These are phyloP conservation scores for Cactoblastis cactorum DNA, from an alignment of 2,888 invertebrate species.

Conservation along the genomic window DNA sequence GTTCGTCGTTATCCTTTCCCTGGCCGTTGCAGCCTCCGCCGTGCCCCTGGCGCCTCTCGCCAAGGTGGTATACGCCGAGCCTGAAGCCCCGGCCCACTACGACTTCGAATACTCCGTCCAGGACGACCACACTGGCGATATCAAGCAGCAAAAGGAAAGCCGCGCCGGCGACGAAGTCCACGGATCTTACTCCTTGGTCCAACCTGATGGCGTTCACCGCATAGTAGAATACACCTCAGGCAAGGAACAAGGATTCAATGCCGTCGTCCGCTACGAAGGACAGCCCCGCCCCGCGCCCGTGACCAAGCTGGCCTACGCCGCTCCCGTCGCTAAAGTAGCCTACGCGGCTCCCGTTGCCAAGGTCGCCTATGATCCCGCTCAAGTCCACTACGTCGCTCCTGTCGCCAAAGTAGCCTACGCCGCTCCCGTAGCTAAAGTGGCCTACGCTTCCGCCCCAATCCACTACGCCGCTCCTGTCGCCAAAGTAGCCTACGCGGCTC, in stretches of 20 bases:
- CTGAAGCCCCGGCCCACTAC: slow-evolving; percentile 62
- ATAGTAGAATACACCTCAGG: slow-evolving; percentile 72
- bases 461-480: slow-evolving; percentile 41
- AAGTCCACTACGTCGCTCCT: slow-evolving; percentile 39
- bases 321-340: no score
- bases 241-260: slow-evolving; percentile 41
- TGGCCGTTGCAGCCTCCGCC: slow-evolving; percentile 46
- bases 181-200: slow-evolving; percentile 78
- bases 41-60: slow-evolving; percentile 37
- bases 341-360: slow-evolving; percentile 31
- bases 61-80: slow-evolving; percentile 35
- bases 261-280: slow-evolving; percentile 39
- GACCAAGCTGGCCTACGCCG: slow-evolving; percentile 25
- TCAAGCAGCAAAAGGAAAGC: slow-evolving; percentile 75
- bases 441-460: slow-evolving; percentile 29
- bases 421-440: slow-evolving; percentile 33
- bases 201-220: slow-evolving; percentile 72
- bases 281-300: slow-evolving; percentile 33
- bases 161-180: slow-evolving; percentile 77
- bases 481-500: slow-evolving; percentile 31
- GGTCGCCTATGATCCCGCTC: slow-evolving; percentile 28
- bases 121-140: slow-evolving; percentile 79
- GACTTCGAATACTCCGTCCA: slow-evolving; percentile 75
- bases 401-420: slow-evolving; percentile 32
- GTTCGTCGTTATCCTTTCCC: slow-evolving; percentile 50